Base-by-base conservation (phyloP, 2,888 invertebrate genomes). In the Sericinus montela region DNA sequence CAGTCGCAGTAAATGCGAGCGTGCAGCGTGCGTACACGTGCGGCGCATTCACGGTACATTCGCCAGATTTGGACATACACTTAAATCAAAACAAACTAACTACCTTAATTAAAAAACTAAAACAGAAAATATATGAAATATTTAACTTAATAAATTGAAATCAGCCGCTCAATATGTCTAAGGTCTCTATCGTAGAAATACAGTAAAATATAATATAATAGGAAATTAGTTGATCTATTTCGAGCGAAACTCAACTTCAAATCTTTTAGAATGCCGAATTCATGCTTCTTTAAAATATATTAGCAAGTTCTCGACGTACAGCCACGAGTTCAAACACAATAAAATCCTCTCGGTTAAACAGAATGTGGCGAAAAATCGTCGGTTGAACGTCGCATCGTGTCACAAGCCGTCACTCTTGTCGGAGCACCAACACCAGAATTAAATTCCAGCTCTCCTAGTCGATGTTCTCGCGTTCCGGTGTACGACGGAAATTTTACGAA, bases 341-440 rank as follows among this genome's bases (percentile, higher is more conserved):
- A 30, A 41, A 41, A 41, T 41, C 30, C 41, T 15, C 41, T 67
- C 54, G 55, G 68, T 67, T 64, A 68, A 61, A 65, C 63, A 74
- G 74, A 80, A 75, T 72, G 70, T 69, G 64, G 68, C 66, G 67
- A 71, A 75, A 79, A 80, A 75, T 74, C 67, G 69, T 65, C 60
- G 63, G 60, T 58, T 58, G 65, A 69, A 75, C 67, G 76, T 78
- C 70, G 69, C 67, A 67, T 60, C 69, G 62, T 71, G 80, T 77
- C 79, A 77, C 78, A 67, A 69, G 65, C 75, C 71, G 81, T 82
- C 82, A 78, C 72, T 72, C 72, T 58, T 63, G 62, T n/a, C 65
- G 53, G 67, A 62, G 71, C 61, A 74, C 72, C 68, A 76, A 74
- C 76, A 76, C 73, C 75, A 75, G 81, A 84, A 84, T 85, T 84